Base-by-base conservation (phyloP, 1,140 invertebrate genomes). In the Ylistrum balloti region DNA sequence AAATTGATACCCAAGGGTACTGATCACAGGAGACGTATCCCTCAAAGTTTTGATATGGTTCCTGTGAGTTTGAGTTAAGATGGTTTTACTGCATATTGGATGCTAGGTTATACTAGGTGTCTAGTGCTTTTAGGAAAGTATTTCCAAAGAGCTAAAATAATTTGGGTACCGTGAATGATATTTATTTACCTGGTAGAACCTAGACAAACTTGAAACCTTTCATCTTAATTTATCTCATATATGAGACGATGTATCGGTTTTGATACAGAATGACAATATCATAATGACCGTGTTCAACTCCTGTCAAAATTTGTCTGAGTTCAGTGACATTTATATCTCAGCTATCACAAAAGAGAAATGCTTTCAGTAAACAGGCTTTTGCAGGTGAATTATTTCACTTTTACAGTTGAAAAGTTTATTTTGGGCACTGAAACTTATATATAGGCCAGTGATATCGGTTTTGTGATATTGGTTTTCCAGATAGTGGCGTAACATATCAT, bases 351-450 rank as follows among this genome's bases (percentile, higher is more conserved):
- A 28, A 74, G 56, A n/a, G 22, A 74, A 28, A 74, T 74, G 56
- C 56, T 74, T 74, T 74, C 56, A 74, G 56, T 74, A 74, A 74
- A 74, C 56, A 74, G 56, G 28, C 56, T 74, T 74, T 74, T 74
- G 56, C 56, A 74, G 56, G 56, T 74, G 56, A 74, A 74, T 74
- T 74, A 74, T 74, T 74, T 74, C 56, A 74, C 9, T 74, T 74
- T 74, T 74, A 74, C 56, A 74, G 56, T 74, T 74, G 56, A 74
- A 74, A 74, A 74, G 56, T 74, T n/a, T 74, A 74, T 74, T 74
- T 74, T 28, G 22, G 22, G 56, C 56, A 3, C 56, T 3, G 28
- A n/a, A 74, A 74, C 56, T 74, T 74, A 74, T 74, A 74, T 74
- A 74, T 74, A 74, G 56, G 56, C 56, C 56, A 74, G 56, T 74